phyloP scores from a whole-genome alignment of 2,797 vertebrate species.

The Chloroceryle inda region DNA sequence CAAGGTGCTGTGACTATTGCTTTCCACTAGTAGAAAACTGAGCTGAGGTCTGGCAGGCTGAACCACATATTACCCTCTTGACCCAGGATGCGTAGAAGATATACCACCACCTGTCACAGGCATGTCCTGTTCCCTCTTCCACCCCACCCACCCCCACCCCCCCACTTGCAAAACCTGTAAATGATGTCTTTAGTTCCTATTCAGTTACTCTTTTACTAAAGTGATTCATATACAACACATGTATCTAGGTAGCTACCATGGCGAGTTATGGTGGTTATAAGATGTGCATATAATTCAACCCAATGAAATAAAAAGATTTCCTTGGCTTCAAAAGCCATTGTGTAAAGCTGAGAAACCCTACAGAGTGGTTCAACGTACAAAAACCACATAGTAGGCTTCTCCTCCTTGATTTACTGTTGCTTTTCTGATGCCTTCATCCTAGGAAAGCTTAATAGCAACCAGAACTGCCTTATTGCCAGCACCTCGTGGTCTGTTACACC shows the following conservation, averaged over 20 bases:
- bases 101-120: slow-evolving; percentile 10
- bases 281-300: neutral
- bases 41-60: slow-evolving; percentile 49
- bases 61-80: slow-evolving; percentile 46
- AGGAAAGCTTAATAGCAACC: neutral
- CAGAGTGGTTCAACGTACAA: neutral
- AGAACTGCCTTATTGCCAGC: neutral
- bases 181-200: slow-evolving; percentile 32
- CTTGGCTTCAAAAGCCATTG: neutral
- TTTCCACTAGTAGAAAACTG: neutral
- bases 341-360: neutral
- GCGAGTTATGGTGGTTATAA: neutral
- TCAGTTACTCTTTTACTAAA: slow-evolving; percentile 37
- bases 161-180: neutral
- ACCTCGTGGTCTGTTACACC: neutral
- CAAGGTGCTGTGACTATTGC: neutral
- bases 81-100: slow-evolving; percentile 63
- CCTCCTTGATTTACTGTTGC: neutral
- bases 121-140: slow-evolving; percentile 48
- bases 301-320: neutral
- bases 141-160: neutral
- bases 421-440: neutral
- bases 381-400: neutral
- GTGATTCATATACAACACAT: neutral
- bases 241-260: neutral